Evolutionary conservation across 2,888 invertebrate species (phyloP), one percentile per base, ranked within the genome.

Genomic region (Cheilosia grossa): DNA sequence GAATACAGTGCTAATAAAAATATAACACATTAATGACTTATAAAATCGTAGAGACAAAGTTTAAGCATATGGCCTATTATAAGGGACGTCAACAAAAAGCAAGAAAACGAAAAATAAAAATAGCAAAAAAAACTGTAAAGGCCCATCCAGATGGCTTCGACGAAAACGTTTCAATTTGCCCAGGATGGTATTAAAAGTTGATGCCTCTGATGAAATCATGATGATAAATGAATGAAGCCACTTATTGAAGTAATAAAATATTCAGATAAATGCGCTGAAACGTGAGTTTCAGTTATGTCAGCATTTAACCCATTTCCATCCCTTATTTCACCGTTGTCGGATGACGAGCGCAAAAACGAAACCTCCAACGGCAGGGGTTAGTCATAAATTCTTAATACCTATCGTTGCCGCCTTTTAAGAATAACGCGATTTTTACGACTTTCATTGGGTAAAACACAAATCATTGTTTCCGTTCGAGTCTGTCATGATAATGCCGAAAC

Each of bases 201-300:
- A 79, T 69, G 78, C 67, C 54, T 70, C 63, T 79, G 74, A 83
- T 61, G 83, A 53, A 79, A 79, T 79, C 79, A 79, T 79, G 79
- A 79, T 83, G 79, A 79, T 83, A 79, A 83, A 83, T 83, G 70
- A 79, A 75, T 79, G 83, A 63, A 75, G 74, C 69, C 83, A 83
- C 83, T 83, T 83, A 83, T 83, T 83, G 63, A 79, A 79, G 83
- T 75, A 83, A 83, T 83, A 83, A 83, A 83, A 79, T 79, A 83
- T 83, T 83, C 83, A 79, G 74, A 83, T 74, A 83, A 83, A 79
- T 83, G 66, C 73, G 64, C 70, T 83, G 74, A 70, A 70, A 79
- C 74, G 79, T 79, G 79, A 79, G 64, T 74, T 83, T 79, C 59
- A 58, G 74, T 79, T 83, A 74, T 83, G 79, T 83, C 83, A 74